phyloP scores from a whole-genome alignment of 2,113 vertebrate species.

The Garra rufa region DNA sequence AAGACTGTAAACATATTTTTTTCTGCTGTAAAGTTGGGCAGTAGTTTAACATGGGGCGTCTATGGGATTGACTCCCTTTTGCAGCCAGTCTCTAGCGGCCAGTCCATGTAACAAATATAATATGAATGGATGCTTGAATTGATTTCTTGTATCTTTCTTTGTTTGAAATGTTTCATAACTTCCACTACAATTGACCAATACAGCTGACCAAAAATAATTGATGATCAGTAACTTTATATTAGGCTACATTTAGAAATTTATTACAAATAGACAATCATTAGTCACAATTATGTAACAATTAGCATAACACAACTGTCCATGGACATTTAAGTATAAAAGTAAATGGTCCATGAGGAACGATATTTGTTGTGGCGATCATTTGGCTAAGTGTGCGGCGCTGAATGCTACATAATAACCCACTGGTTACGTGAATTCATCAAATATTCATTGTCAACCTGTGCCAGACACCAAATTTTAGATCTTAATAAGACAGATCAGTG shows the following conservation, averaged over 20 bases:
- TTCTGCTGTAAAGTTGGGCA: too few relatives aligned
- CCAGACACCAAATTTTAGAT: not conserved
- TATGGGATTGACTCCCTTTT: too few relatives aligned
- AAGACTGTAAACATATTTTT: too few relatives aligned
- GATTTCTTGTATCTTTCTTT: too few relatives aligned
- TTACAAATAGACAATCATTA: conserved; percentile 52
- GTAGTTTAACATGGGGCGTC: too few relatives aligned
- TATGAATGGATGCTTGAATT: too few relatives aligned
- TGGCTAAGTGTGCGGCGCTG: not conserved
- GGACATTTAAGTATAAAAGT: conserved; percentile 34
- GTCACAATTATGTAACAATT: conserved; percentile 40
- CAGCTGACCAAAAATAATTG: too few relatives aligned
- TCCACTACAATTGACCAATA: too few relatives aligned
- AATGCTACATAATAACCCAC: conserved; percentile 31
- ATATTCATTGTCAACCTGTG: conserved; percentile 19
- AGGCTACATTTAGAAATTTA: conserved; percentile 44
- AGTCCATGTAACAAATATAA: too few relatives aligned
- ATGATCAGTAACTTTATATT: not conserved
- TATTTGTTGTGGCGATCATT: conserved; percentile 14
- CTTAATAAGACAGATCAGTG: not conserved
- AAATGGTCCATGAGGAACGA: conserved; percentile 2
- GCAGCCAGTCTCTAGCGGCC: too few relatives aligned
- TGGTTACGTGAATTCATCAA: conserved; percentile 1
- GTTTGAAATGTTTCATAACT: too few relatives aligned
- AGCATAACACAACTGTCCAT: not conserved